A percentile compares a stretch with the other conserved stretches of the same genome.
Evolutionary conservation across 30 jellyfish, hydroid and myxozoan genomes (phyloP).

Genomic region (Catostylus mosaicus): DNA sequence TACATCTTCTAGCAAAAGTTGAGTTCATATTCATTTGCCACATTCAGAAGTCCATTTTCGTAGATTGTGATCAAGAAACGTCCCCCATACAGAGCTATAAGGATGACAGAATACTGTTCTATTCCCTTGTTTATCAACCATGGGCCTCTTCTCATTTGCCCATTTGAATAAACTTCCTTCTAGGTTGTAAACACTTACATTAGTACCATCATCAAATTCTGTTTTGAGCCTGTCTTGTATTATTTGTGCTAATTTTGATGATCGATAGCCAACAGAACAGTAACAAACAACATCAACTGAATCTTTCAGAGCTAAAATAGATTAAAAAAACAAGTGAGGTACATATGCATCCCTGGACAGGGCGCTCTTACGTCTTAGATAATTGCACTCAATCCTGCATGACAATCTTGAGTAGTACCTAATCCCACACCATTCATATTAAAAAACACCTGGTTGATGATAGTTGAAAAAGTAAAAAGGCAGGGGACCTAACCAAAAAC

Average conservation of each 20-base stretch:
- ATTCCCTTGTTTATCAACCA: constrained; percentile 70
- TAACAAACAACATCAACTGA: constrained; percentile 48
- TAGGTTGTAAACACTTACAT: constrained; percentile 42
- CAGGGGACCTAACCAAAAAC: no score
- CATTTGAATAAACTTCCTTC: constrained; percentile 88
- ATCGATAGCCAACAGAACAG: constrained; percentile 90
- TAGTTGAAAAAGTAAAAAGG: no score
- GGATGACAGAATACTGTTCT: constrained; percentile 76
- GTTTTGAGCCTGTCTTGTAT: constrained; percentile 34
- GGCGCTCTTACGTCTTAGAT: no score
- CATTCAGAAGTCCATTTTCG: constrained; percentile 53
- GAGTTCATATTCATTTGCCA: no score
- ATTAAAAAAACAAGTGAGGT: no score
- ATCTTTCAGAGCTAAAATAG: background rate
- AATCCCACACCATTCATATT: no score
- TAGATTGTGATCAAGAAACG: constrained; percentile 36
- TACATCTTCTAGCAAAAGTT: no score
- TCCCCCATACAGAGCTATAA: constrained; percentile 78
- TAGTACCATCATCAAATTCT: background rate
- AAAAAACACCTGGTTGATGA: no score
- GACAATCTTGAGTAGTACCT: no score
- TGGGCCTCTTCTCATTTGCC: constrained; percentile 79
- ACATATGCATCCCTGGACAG: no score
- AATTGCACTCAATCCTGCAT: no score
- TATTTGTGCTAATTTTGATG: constrained; percentile 74